Base-by-base conservation (phyloP, 2,888 invertebrate species). In the Perithous albicinctus region DNA sequence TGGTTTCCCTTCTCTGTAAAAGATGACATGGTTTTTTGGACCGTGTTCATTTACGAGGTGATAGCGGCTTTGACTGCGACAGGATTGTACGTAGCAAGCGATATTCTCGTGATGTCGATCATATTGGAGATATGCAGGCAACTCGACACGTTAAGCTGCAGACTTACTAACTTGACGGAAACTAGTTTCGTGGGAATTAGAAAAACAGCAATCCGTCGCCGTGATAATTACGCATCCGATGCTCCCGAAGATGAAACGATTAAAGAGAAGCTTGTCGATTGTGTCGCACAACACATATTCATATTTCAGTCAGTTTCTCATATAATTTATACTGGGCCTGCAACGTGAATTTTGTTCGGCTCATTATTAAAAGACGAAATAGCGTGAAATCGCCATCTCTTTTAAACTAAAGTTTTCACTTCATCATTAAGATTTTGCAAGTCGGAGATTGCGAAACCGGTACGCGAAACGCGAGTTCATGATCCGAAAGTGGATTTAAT, bases 101-200 rank as follows among this genome's bases (percentile, higher is more conserved):
- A 75, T 51, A 38, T 75, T 8, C 54, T 75, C 26, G 51, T 56
- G 38, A 48, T 64, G 51, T 66, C 66, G 10, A 75, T 75, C 1
- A 35, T 61, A n/a, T 8, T 38, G 18, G 35, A 61, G 32, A 61
- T 61, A 35, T 61, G 35, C 1, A 1, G 59, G 7, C 59, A 61
- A 35, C 15, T 61, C 3, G 59, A 61, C 18, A 61, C 38, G 35
- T 35, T 61, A 10, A 35, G 59, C 10, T 7, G 35, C 15, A 32
- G 35, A 61, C 35, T 61, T 1, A 20, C 10, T 1, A 18, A 61
- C 3, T 35, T 61, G 18, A 18, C 59, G 3, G 7, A 2, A 38
- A 51, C 6, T 0, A 1, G 23, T 20, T 2, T 5, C 10, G 20
- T 10, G 51, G 10, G 23, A 23, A 10, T 10, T 51, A 20, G 1